Percentiles rank a stretch among this genome's conserved stretches.
Evolutionary conservation across 2,113 vertebrate genomes (phyloP).

Genomic region (Oostethus manadensis): DNA sequence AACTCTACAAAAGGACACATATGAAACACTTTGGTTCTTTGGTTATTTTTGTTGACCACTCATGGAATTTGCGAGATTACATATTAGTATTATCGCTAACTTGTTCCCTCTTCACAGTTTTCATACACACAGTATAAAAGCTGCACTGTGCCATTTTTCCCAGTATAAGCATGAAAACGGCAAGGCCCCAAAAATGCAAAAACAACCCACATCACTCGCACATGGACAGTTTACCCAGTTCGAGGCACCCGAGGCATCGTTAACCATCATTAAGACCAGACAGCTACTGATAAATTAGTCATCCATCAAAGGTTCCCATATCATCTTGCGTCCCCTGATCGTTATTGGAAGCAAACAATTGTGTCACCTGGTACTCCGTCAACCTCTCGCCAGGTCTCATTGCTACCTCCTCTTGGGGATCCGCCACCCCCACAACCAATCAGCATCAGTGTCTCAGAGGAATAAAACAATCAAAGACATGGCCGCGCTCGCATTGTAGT

Average conservation of each 20-base stretch:
- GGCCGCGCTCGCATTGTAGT: not conserved
- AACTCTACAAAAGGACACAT: too few relatives aligned
- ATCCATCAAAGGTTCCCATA: conserved; percentile 63
- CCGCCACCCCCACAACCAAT: conserved; percentile 38
- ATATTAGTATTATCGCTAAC: too few relatives aligned
- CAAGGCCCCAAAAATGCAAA: conserved; percentile 3
- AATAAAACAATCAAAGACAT: conserved; percentile 26
- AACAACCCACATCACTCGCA: conserved; percentile 4
- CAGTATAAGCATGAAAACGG: not conserved
- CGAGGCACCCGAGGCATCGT: conserved; percentile 45
- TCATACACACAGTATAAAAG: not conserved
- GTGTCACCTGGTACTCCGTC: conserved; percentile 46
- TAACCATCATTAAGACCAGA: conserved; percentile 63
- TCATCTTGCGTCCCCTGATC: conserved; percentile 56
- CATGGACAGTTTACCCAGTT: conserved; percentile 29
- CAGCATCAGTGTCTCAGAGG: conserved; percentile 12
- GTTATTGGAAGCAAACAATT: conserved; percentile 62
- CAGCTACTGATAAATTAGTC: conserved; percentile 69
- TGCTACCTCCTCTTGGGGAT: conserved; percentile 31
- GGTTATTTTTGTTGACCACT: too few relatives aligned
- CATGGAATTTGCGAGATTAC: too few relatives aligned
- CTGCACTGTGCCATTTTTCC: not conserved
- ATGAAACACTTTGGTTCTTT: too few relatives aligned
- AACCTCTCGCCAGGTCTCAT: conserved; percentile 28
- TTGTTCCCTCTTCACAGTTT: not conserved